Conservation (phyloP, 2,113 vertebrate species). For the Peromyscus maniculatus region DNA sequence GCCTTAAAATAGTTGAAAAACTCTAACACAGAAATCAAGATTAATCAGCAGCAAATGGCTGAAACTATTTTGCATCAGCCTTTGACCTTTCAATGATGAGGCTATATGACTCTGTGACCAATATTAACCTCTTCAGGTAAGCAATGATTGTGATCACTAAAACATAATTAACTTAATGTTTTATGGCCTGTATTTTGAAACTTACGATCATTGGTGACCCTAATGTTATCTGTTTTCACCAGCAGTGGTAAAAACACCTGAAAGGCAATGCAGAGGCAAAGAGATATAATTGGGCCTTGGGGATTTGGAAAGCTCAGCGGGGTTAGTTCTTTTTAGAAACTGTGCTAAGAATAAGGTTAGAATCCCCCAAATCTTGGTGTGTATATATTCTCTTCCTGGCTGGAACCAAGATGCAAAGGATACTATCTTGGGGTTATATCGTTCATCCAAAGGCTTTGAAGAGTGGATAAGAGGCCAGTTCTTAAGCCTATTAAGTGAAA, state of each 20-base stretch:
- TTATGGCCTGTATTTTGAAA: slow-evolving; percentile 36
- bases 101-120: slow-evolving; percentile 37
- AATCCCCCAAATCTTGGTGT: slow-evolving; percentile 46
- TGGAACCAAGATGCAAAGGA: slow-evolving; percentile 56
- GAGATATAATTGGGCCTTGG: slow-evolving; percentile 74
- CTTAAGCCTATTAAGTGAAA: slow-evolving; percentile 73
- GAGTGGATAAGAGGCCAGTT: slow-evolving; percentile 51
- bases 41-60: slow-evolving; percentile 27
- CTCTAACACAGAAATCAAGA: slow-evolving; percentile 26
- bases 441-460: slow-evolving; percentile 62
- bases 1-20: slow-evolving; percentile 61
- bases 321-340: slow-evolving; percentile 63
- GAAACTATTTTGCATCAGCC: slow-evolving; percentile 6
- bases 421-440: slow-evolving; percentile 62
- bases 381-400: neutral
- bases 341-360: slow-evolving; percentile 64
- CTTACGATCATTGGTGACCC: slow-evolving; percentile 27
- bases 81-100: neutral
- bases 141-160: slow-evolving; percentile 18
- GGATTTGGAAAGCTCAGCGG: slow-evolving; percentile 70
- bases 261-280: slow-evolving; percentile 59
- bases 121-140: slow-evolving; percentile 20
- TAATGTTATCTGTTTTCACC: slow-evolving; percentile 70
- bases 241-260: slow-evolving; percentile 70
- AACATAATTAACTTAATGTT: slow-evolving; percentile 56